These are phyloP conservation scores for Antennarius maculatus DNA, from an alignment of 2,797 vertebrate genomes.

Conservation along the genomic window DNA sequence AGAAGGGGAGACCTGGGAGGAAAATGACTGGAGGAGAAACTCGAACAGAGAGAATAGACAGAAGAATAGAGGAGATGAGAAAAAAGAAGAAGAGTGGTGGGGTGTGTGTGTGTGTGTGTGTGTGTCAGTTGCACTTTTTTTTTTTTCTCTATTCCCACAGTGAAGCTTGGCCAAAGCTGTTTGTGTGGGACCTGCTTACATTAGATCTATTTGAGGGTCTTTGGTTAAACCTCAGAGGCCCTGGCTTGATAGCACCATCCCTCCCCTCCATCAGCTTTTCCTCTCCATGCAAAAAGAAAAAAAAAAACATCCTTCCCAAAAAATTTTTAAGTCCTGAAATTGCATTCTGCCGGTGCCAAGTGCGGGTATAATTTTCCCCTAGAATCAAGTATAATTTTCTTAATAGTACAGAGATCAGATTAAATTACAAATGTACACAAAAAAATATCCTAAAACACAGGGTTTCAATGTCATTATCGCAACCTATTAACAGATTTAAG, in stretches of 20 bases:
- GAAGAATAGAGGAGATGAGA: constrained; percentile 21
- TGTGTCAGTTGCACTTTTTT: constrained; percentile 18
- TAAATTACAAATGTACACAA: constrained; percentile 11
- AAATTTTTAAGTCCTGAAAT: constrained; percentile 18
- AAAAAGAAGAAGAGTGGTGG: not conserved
- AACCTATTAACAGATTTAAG: constrained; percentile 26
- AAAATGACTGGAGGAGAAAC: constrained; percentile 24
- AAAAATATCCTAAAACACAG: constrained; percentile 2
- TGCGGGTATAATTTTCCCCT: constrained; percentile 20
- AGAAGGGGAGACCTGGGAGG: not conserved
- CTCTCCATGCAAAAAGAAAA: constrained; percentile 7
- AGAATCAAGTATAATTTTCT: constrained; percentile 32
- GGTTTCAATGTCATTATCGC: constrained; percentile 12
- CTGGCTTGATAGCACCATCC: constrained; percentile 27
- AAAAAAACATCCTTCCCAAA: not conserved
- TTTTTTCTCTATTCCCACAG: not conserved
- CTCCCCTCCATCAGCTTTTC: constrained; percentile 12
- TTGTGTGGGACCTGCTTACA: constrained; percentile 25
- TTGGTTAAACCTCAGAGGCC: constrained; percentile 45
- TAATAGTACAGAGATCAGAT: constrained; percentile 8
- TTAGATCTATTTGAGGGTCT: constrained; percentile 35
- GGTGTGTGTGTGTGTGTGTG: not conserved
- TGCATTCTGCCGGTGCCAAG: constrained; percentile 19
- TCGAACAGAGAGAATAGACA: constrained; percentile 26
- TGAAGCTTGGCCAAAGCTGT: constrained; percentile 20